Evolutionary conservation across 2,888 invertebrate species (phyloP).

Genomic region (Tetragonula carbonaria): DNA sequence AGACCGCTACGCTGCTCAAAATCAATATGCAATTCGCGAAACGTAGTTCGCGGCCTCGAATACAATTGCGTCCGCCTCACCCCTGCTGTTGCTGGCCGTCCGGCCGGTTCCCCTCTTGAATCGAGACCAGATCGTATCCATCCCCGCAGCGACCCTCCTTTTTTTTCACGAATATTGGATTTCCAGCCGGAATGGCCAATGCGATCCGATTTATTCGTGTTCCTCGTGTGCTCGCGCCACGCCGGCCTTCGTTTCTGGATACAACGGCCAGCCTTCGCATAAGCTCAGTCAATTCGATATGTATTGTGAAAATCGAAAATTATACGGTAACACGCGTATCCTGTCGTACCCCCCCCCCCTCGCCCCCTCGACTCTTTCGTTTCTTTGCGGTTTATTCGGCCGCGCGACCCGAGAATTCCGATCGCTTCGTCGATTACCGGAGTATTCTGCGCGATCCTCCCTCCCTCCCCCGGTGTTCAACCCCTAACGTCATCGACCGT

Average conservation of each 20-base stretch:
- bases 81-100: conserved; percentile 12
- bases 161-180: conserved; percentile 67
- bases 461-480: neutral
- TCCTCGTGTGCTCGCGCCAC: conserved; percentile 17
- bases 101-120: conserved; percentile 25
- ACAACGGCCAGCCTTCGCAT: neutral
- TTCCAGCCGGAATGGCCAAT: conserved; percentile 64
- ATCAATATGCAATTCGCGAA: conserved; percentile 72
- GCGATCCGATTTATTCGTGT: conserved; percentile 67
- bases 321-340: conserved; percentile 51
- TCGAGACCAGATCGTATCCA: conserved; percentile 46
- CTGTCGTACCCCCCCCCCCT: neutral
- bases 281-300: conserved; percentile 46
- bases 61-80: conserved; percentile 61
- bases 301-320: conserved; percentile 60
- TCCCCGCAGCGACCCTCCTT: conserved; percentile 45
- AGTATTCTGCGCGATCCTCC: neutral
- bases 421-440: conserved; percentile 6
- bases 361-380: conserved; percentile 17
- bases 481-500: conserved; percentile 10
- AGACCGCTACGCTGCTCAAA: conserved; percentile 48
- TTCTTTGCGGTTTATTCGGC: conserved; percentile 39
- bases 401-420: conserved; percentile 17
- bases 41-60: conserved; percentile 67
- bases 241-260: neutral